Evolutionary conservation across 2,888 invertebrate species (phyloP), one percentile per base, ranked within the genome.

Genomic region (Macaria liturata): DNA sequence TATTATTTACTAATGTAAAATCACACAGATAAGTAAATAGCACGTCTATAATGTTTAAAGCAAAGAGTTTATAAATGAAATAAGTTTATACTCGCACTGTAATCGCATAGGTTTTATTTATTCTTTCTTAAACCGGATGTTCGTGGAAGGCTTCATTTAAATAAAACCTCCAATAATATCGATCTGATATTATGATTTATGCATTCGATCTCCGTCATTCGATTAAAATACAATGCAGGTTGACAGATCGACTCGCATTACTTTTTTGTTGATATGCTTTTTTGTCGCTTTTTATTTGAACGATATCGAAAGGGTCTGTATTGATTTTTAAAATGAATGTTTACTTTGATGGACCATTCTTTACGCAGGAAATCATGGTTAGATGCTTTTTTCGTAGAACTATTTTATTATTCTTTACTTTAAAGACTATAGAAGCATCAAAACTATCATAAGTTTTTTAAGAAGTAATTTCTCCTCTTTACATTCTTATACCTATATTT

Each of bases 301-400:
- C 81, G 74, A 70, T 83, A 86, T 88, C 82, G 80, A 78, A 86
- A 87, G 87, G 87, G 87, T 86, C 86, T 79, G 63, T 90, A 87
- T 91, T 90, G 88, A 87, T 88, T 90, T 89, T 87, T 73, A 72
- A 81, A 80, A 80, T 74, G 77, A 71, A 79, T 88, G 82, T 90
- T 89, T 88, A 81, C 80, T 84, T 80, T 88, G 82, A 84, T 86
- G 84, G 81, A 70, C 72, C 75, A 79, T 78, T 80, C 71, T 82
- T 81, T 81, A 77, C 74, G 75, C 73, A 70, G 59, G 54, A 20
- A 1, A 20, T 20, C 20, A 20, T 20, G 20, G 34, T 37, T 2
- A 37, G 1, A 37, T 6, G 4, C 4, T 37, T 37, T 37, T 37
- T 37, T 6, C 34, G 1, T 20, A 20, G 20, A 20, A 2, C 20